Percentiles rank a stretch among this genome's conserved stretches.
Evolutionary conservation across 2,113 vertebrate species (phyloP).

Genomic region (Geococcyx californianus): DNA sequence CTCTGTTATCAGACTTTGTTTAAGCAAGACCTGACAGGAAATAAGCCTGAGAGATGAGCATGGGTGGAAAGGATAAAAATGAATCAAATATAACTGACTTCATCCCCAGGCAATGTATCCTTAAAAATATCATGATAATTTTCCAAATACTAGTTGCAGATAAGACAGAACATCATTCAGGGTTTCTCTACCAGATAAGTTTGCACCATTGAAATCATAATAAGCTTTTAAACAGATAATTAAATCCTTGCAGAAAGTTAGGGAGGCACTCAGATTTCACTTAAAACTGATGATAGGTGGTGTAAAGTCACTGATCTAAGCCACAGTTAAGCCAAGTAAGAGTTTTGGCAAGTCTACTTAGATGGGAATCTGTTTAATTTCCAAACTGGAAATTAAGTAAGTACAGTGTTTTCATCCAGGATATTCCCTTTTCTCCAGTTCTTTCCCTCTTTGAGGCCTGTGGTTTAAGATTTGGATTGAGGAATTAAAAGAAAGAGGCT

Average conservation of each 20-base stretch:
- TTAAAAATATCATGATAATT: background rate
- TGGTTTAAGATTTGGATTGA: background rate
- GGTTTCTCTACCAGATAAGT: background rate
- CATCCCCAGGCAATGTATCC: background rate
- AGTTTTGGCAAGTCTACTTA: background rate
- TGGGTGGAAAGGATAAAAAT: background rate
- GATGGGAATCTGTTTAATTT: background rate
- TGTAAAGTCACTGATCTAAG: background rate
- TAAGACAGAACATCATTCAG: background rate
- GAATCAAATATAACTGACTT: background rate
- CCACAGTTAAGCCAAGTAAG: background rate
- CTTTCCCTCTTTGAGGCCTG: background rate
- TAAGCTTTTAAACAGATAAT: background rate
- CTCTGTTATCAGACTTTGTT: background rate
- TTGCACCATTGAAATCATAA: background rate
- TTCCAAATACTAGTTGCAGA: background rate
- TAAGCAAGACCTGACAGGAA: constrained; percentile 25
- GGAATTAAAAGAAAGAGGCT: background rate
- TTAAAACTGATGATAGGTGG: background rate
- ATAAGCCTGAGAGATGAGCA: background rate
- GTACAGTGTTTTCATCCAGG: background rate
- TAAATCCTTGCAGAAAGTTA: background rate
- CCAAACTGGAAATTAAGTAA: background rate
- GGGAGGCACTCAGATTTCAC: background rate
- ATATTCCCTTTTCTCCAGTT: background rate